These are phyloP conservation scores for Cotesia typhae DNA, from an alignment of 1,140 invertebrate species.

Conservation along the genomic window DNA sequence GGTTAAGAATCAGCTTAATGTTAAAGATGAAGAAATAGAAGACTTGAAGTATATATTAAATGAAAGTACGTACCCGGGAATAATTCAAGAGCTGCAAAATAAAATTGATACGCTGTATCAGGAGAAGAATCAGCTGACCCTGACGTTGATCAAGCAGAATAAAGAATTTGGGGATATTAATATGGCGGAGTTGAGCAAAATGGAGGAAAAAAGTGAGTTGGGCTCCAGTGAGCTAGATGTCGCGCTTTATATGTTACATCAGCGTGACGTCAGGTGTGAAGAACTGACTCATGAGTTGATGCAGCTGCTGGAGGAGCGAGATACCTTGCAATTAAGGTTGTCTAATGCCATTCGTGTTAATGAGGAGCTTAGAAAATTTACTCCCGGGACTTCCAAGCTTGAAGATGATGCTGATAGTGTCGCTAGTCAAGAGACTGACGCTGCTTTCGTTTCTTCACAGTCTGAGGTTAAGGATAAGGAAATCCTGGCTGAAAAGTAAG, in stretches of 20 bases:
- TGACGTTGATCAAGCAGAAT: not conserved
- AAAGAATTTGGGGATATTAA: too few relatives aligned
- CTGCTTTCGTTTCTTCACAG: constrained; percentile 48
- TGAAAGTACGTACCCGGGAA: constrained; percentile 54
- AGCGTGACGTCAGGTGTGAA: constrained; percentile 87
- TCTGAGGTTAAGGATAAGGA: constrained; percentile 56
- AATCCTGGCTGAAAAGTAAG: constrained; percentile 61
- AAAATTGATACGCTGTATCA: constrained; percentile 58
- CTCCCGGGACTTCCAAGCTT: constrained; percentile 53
- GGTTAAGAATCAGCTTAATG: constrained; percentile 49
- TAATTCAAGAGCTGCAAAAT: constrained; percentile 59
- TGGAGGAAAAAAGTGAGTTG: not conserved
- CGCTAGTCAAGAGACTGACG: constrained; percentile 24
- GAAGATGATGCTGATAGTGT: constrained; percentile 36
- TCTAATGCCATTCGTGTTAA: constrained; percentile 80
- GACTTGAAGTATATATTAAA: constrained; percentile 55
- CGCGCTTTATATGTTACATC: constrained; percentile 85
- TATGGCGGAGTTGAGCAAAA: too few relatives aligned
- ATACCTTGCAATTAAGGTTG: constrained; percentile 81
- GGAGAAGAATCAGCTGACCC: constrained; percentile 45
- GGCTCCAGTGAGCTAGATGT: constrained; percentile 75
- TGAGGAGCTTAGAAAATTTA: constrained; percentile 65
- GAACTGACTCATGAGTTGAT: constrained; percentile 87
- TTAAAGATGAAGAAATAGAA: constrained; percentile 57
- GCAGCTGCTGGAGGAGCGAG: constrained; percentile 83